Evolutionary conservation across 2,888 invertebrate genomes (phyloP).

Genomic region (Halocaridina rubra): DNA sequence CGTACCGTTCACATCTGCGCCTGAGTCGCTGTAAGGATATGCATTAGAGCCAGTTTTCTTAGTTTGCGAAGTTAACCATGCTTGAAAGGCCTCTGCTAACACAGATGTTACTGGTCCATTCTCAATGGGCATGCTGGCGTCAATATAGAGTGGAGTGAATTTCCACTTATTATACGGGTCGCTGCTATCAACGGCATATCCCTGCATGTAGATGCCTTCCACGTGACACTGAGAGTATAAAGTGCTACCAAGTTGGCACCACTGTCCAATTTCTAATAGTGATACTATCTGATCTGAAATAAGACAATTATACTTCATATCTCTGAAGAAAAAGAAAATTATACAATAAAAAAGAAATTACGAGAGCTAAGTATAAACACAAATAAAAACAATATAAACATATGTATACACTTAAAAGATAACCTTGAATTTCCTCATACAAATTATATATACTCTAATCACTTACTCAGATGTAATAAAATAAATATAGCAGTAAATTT

Average conservation of each 20-base stretch:
- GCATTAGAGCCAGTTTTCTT: neutral
- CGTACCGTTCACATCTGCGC: neutral
- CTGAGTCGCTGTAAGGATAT: neutral
- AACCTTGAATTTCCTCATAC: no score
- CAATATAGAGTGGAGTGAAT: constrained; percentile 46
- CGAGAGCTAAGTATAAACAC: no score
- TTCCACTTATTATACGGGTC: constrained; percentile 38
- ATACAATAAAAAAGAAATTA: neutral
- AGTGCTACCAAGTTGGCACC: constrained; percentile 34
- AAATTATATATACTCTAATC: no score
- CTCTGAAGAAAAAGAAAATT: no score
- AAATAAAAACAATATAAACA: no score
- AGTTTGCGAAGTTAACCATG: neutral
- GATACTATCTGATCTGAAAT: constrained; percentile 26
- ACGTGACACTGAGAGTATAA: constrained; percentile 41
- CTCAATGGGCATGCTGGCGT: constrained; percentile 53
- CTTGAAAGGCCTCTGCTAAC: constrained; percentile 12
- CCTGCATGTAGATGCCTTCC: constrained; percentile 23
- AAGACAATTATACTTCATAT: no score
- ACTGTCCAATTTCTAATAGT: constrained; percentile 27
- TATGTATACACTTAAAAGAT: no score
- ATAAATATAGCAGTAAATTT: no score
- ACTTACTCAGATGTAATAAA: no score
- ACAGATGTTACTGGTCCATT: constrained; percentile 12
- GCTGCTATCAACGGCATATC: neutral